A percentile compares a stretch with the other conserved stretches of the same genome.
phyloP scores from a whole-genome alignment of 2,797 vertebrate genomes.

The Aplochiton taeniatus region DNA sequence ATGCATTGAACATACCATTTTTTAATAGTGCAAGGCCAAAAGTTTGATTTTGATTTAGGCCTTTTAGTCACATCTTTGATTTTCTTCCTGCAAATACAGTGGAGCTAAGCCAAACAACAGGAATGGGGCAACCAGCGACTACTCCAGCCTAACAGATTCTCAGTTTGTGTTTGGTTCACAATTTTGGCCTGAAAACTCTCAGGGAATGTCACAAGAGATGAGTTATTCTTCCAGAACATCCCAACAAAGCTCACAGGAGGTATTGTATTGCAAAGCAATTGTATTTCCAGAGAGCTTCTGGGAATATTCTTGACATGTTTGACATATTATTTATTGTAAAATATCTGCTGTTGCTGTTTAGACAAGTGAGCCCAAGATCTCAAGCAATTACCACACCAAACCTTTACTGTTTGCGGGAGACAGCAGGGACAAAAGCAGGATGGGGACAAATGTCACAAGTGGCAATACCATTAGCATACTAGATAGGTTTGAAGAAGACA shows the following conservation, averaged over 20 bases:
- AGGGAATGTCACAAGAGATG: conserved; percentile 78
- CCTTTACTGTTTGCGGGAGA: conserved; percentile 85
- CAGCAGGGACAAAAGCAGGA: conserved; percentile 67
- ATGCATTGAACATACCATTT: too few relatives aligned
- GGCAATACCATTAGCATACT: conserved; percentile 75
- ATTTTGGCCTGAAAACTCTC: conserved; percentile 84
- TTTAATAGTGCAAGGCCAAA: background rate
- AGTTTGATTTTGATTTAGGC: too few relatives aligned
- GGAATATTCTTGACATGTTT: too few relatives aligned
- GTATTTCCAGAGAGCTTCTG: too few relatives aligned
- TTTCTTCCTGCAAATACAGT: conserved; percentile 9
- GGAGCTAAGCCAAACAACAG: conserved; percentile 39
- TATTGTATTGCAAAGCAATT: too few relatives aligned
- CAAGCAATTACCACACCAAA: conserved; percentile 85
- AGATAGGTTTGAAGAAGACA: conserved; percentile 87
- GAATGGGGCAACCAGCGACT: conserved; percentile 52
- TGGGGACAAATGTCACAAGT: conserved; percentile 55
- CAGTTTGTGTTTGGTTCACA: conserved; percentile 90
- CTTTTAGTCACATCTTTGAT: background rate
- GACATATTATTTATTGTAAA: too few relatives aligned
- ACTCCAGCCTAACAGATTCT: conserved; percentile 83
- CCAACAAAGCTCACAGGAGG: conserved; percentile 87
- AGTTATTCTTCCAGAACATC: conserved; percentile 71
- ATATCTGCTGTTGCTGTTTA: conserved; percentile 37
- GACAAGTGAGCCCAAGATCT: conserved; percentile 84